Evolutionary conservation across 2,797 vertebrate genomes (phyloP), one percentile per base, ranked within the genome.

Genomic region (Hylomyscus alleni): DNA sequence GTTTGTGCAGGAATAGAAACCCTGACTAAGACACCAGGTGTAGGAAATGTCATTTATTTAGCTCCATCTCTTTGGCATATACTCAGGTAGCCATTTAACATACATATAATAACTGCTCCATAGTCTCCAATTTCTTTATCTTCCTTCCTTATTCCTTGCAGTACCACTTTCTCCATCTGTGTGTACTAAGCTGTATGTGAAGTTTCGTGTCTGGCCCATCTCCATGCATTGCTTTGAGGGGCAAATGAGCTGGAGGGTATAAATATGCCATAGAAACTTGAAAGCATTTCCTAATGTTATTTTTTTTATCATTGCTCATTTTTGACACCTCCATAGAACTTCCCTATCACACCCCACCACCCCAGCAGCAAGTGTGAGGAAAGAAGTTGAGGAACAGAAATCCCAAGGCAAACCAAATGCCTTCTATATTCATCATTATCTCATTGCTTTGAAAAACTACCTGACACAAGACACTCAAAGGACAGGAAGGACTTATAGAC

Each of bases 191-290:
- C 29, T 13, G 3, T 1, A 11, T 58, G 90, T 91, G 29, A 87
- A 90, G 15, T 78, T 81, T 87, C 22, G 24, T 72, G 8, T 90
- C 40, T 92, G 85, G 17, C 29, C 58, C 94, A 86, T 34, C 13
- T 95, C 67, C 37, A 44, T 52, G 47, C 69, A 90, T 73, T 80
- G 34, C 47, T 94, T 84, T 62, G 31, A 95, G n/a, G 78, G 82
- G 81, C 91, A 88, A 90, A 94, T 75, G 62, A 95, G 29, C 60
- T 93, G 11, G 10, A 75, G 62, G 60, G 26, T 95, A 65, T 88
- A 93, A 93, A 85, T 85, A 34, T 75, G 40, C 11, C 26, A 52
- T 76, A 50, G 26, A 80, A 60, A 83, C 60, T 78, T 90, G 52
- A 75, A 91, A 77, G 47, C 8, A 26, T 87, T 96, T 91, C 22